A percentile compares a stretch with the other conserved stretches of the same genome.
These are phyloP conservation scores for Sceloporus undulatus DNA, from an alignment of 2,113 vertebrate genomes.

Conservation along the genomic window DNA sequence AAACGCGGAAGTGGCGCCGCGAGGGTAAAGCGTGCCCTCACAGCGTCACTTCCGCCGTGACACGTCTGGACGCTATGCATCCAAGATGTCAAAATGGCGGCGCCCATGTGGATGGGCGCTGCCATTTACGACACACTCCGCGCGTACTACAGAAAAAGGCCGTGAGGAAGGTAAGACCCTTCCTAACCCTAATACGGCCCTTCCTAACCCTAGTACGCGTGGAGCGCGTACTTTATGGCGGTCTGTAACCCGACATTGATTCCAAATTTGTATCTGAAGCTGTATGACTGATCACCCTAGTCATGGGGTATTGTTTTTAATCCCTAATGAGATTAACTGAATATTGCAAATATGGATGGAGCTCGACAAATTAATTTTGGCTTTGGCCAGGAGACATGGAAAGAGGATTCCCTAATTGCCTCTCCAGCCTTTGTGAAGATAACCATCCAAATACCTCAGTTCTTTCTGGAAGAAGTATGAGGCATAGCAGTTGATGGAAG, in stretches of 20 bases:
- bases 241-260: background rate
- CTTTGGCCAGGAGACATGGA: background rate
- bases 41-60: too few relatives aligned
- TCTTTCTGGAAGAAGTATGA: background rate
- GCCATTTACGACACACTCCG: too few relatives aligned
- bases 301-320: background rate
- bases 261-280: conserved; percentile 1
- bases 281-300: conserved; percentile 15
- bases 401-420: background rate
- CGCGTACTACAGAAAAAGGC: too few relatives aligned
- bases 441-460: background rate
- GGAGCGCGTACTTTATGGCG: too few relatives aligned
- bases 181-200: too few relatives aligned
- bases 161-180: too few relatives aligned
- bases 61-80: too few relatives aligned
- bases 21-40: too few relatives aligned
- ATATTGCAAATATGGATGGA: background rate
- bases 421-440: background rate
- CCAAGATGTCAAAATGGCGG: too few relatives aligned
- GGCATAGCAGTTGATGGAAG: background rate
- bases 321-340: conserved; percentile 9
- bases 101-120: too few relatives aligned
- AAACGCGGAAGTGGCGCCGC: too few relatives aligned
- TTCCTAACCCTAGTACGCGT: too few relatives aligned
- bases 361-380: conserved; percentile 14